Conservation (phyloP, 2,888 invertebrate species). For the Pandemis heparana region DNA sequence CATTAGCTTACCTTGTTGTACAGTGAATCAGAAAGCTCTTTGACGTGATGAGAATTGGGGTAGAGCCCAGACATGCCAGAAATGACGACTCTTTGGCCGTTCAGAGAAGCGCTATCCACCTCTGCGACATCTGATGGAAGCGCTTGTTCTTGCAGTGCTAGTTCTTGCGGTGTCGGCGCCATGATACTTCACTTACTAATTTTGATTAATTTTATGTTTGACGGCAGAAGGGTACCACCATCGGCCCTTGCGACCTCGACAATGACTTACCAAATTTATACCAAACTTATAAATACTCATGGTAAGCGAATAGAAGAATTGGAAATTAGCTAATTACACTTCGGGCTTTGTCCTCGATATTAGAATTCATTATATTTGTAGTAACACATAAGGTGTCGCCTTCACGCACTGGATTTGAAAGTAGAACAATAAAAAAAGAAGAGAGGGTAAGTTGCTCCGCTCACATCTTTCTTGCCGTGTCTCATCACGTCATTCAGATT, state of each 20-base stretch:
- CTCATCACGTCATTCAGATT: too few relatives aligned
- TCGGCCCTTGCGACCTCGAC: background rate
- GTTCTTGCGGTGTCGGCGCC: conserved; percentile 40
- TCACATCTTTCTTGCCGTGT: too few relatives aligned
- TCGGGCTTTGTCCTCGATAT: background rate
- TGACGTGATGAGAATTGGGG: conserved; percentile 54
- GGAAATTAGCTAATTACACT: background rate
- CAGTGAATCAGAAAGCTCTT: conserved; percentile 59
- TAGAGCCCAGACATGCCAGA: conserved; percentile 64
- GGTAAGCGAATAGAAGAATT: background rate
- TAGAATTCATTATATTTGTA: background rate
- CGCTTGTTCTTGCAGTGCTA: background rate
- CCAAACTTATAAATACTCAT: background rate
- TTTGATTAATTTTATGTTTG: background rate
- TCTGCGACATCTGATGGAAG: background rate
- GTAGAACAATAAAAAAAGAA: too few relatives aligned
- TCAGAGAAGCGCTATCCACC: background rate
- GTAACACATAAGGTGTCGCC: too few relatives aligned
- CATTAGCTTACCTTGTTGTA: conserved; percentile 61
- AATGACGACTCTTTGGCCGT: conserved; percentile 55
- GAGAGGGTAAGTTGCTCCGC: too few relatives aligned
- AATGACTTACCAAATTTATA: background rate
- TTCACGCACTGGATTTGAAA: too few relatives aligned
- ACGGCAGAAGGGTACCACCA: background rate
- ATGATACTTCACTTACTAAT: conserved; percentile 12